phyloP scores from a whole-genome alignment of 2,888 invertebrate species.

The Pachliopta kotzebuea region DNA sequence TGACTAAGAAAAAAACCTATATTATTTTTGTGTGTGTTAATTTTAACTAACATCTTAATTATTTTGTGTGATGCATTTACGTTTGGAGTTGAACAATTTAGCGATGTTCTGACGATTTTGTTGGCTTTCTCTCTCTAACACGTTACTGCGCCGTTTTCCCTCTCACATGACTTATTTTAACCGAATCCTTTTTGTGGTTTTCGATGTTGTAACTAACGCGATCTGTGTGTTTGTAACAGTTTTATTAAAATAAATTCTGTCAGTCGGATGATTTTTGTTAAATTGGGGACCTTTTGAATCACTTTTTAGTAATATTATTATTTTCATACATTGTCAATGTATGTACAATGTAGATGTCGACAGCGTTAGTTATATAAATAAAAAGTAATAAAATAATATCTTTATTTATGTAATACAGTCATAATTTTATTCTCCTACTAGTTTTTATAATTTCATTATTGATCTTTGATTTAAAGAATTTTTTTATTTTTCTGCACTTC shows the following conservation, averaged over 20 bases:
- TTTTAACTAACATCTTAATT: no score
- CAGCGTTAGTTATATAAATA: no score
- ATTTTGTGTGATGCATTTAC: not conserved
- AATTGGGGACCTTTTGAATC: constrained; percentile 5
- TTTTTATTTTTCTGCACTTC: no score
- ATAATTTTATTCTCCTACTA: no score
- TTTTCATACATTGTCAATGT: no score
- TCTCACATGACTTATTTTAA: constrained; percentile 6
- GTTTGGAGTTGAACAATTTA: constrained; percentile 38
- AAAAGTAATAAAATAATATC: no score
- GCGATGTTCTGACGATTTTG: constrained; percentile 40
- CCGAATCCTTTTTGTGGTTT: constrained; percentile 32
- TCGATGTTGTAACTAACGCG: constrained; percentile 36
- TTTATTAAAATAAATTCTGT: not conserved
- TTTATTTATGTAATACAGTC: no score
- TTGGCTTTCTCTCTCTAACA: constrained; percentile 41
- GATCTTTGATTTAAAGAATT: not conserved
- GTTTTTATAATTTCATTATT: not conserved
- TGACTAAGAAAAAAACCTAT: not conserved
- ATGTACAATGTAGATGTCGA: no score
- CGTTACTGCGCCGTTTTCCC: constrained; percentile 23
- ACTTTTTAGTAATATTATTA: no score
- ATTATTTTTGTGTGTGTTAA: not conserved
- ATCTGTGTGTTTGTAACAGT: constrained; percentile 26
- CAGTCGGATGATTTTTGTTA: constrained; percentile 19